Conservation (phyloP, 1,140 invertebrate species). For the Battus philenor region DNA sequence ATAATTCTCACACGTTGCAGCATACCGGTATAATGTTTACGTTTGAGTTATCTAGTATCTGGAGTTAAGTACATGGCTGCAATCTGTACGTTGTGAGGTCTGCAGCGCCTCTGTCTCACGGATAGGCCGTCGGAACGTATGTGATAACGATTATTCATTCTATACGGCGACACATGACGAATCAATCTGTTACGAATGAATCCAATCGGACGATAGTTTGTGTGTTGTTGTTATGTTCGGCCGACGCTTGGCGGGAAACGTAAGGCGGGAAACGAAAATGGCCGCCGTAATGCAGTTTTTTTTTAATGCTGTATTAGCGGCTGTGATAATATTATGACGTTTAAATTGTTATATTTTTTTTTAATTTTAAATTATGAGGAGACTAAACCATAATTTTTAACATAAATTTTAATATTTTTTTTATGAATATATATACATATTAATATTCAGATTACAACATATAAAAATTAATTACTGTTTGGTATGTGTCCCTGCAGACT, state of each 20-base stretch:
- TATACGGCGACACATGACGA: slow-evolving; percentile 68
- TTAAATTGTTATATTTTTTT: too few species aligned
- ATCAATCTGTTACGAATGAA: slow-evolving; percentile 56
- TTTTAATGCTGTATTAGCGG: not conserved
- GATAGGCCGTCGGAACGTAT: slow-evolving; percentile 27
- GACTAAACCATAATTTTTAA: too few species aligned
- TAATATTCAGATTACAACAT: too few species aligned
- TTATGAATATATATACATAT: too few species aligned
- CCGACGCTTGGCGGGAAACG: slow-evolving; percentile 14
- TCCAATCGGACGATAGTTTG: slow-evolving; percentile 40
- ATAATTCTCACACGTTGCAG: too few species aligned
- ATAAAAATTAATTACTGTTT: too few species aligned
- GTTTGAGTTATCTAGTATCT: not conserved
- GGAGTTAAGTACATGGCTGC: not conserved
- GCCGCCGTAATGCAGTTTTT: slow-evolving; percentile 15
- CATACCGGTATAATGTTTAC: too few species aligned
- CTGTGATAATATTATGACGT: too few species aligned
- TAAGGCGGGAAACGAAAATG: slow-evolving; percentile 10
- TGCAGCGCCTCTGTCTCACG: slow-evolving; percentile 23
- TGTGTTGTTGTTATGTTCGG: slow-evolving; percentile 22
- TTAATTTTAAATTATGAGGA: too few species aligned
- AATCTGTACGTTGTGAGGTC: slow-evolving; percentile 30
- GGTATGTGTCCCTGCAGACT: too few species aligned
- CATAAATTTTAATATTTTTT: too few species aligned
- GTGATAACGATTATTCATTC: slow-evolving; percentile 63